phyloP scores from a whole-genome alignment of 2,888 invertebrate genomes.

The Ramazzottius varieornatus region DNA sequence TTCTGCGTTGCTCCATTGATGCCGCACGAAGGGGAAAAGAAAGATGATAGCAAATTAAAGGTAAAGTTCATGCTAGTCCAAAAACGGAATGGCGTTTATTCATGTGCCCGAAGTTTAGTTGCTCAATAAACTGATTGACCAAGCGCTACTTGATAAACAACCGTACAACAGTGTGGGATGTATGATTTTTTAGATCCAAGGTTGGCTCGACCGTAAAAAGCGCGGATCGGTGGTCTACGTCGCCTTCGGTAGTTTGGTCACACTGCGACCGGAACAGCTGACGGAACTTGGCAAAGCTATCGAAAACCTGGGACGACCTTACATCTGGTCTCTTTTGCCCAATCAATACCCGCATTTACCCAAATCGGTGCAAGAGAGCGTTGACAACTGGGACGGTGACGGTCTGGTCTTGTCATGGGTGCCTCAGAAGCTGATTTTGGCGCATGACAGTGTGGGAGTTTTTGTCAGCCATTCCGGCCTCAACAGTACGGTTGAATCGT shows the following conservation, averaged over 20 bases:
- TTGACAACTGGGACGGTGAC: not conserved
- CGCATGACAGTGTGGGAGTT: not conserved
- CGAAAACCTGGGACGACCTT: not conserved
- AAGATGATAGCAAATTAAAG: too few species aligned
- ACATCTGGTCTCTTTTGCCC: not conserved
- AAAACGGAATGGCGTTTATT: too few species aligned
- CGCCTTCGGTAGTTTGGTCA: not conserved
- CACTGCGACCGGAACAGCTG: not conserved
- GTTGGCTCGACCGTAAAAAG: not conserved
- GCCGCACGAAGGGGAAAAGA: too few species aligned
- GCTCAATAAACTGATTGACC: too few species aligned
- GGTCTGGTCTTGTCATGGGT: not conserved
- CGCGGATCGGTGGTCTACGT: not conserved
- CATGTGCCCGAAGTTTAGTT: too few species aligned
- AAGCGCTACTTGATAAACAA: too few species aligned
- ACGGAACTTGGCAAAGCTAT: not conserved
- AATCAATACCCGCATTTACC: not conserved
- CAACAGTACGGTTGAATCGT: not conserved
- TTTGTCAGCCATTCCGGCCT: not conserved
- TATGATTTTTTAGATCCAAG: too few species aligned
- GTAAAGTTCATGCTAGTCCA: too few species aligned
- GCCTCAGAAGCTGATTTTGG: not conserved
- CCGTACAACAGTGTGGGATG: too few species aligned
- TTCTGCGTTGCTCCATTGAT: too few species aligned
- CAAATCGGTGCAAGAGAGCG: not conserved